Base-by-base conservation (phyloP, 2,113 vertebrate genomes). In the Xiphias gladius region DNA sequence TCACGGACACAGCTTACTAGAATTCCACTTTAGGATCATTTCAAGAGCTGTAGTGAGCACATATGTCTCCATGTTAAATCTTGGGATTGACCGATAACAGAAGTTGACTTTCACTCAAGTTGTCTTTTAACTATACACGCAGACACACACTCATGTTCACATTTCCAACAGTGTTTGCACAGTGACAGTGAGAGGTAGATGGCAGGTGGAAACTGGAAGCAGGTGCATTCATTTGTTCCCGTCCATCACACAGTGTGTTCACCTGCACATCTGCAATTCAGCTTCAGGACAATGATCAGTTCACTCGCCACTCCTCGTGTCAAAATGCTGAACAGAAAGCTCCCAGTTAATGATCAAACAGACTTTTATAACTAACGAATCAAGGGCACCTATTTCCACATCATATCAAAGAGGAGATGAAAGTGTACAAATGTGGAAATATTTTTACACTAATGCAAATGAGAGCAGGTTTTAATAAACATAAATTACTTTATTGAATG, bases 401-500 rank as follows among this genome's bases (percentile, higher is more conserved):
- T 61, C 17, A 2, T 16, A 35, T 55, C 12, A 58, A 43, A 43
- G 22, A 62, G 9, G 48, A 58, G 14, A 80, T 37, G 2, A 57
- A 67, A 55, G 58, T 32, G 39, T 4, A 39, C 9, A 9, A 12
- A 17, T 16, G 26, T 5, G n/a, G 6, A 12, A 19, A n/a, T n/a
- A n/a, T 9, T 65, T 17, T 57, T 16, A 6, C 4, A 30, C 46
- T 19, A 39, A 64, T 41, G 24, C 61, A 73, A 73, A 43, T 8
- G 24, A 55, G 64, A 58, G 59, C 7, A 39, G 19, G 20, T 91
- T 89, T 93, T 92, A 93, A 93, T 93, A 94, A 95, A 95, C 93
- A 94, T 95, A 95, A 95, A 96, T 95, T 93, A 95, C 93, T 96
- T 95, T 95, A 95, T 96, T 96, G 92, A 87, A 93, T 93, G 92